A percentile compares a stretch with the other conserved stretches of the same genome.
phyloP scores from a whole-genome alignment of 2,888 invertebrate genomes.

The Notodonta ziczac region DNA sequence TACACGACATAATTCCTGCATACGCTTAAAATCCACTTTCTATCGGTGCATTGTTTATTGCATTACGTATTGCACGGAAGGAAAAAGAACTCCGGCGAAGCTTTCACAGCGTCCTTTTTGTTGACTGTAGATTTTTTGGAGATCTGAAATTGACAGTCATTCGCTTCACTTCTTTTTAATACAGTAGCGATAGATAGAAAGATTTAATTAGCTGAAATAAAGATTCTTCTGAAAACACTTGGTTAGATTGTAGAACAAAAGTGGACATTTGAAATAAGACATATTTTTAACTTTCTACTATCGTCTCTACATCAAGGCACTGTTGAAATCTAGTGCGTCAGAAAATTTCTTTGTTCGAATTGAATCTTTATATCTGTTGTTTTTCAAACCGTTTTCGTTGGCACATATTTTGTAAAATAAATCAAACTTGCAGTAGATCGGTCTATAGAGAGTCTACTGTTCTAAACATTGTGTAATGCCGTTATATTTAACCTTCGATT shows the following conservation, averaged over 20 bases:
- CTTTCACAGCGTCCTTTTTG: not conserved
- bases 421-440: conserved; percentile 12
- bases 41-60: not conserved
- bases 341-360: not conserved
- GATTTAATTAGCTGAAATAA: too few species aligned
- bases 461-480: conserved; percentile 50
- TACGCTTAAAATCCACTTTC: not conserved
- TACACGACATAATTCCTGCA: too few species aligned
- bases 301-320: too few species aligned
- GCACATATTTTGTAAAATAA: conserved; percentile 17
- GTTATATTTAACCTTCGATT: conserved; percentile 77
- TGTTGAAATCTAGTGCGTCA: not conserved
- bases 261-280: too few species aligned
- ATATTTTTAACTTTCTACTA: too few species aligned
- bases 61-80: not conserved
- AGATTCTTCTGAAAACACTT: too few species aligned
- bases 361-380: not conserved
- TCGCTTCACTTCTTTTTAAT: too few species aligned
- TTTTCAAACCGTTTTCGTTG: not conserved
- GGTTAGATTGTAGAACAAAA: too few species aligned
- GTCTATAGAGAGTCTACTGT: conserved; percentile 22
- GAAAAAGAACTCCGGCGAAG: not conserved
- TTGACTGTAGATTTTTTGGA: not conserved
- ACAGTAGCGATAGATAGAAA: too few species aligned
- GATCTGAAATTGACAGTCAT: not conserved